A percentile compares a stretch with the other conserved stretches of the same genome.
Evolutionary conservation across 2,888 invertebrate genomes (phyloP).

Genomic region (Acronicta alni): DNA sequence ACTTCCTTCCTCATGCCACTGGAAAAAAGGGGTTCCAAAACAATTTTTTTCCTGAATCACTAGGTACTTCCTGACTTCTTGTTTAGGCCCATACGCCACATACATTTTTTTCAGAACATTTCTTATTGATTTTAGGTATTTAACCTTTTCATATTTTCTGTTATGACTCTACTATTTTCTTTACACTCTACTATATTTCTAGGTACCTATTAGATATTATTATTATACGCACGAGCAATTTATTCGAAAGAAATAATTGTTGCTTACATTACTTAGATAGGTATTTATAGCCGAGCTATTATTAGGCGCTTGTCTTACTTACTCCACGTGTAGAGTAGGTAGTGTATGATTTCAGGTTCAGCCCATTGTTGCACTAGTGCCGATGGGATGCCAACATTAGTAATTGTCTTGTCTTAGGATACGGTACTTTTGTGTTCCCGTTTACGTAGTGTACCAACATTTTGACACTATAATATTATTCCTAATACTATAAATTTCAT

Average conservation of each 20-base stretch:
- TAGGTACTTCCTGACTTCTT: too few relatives aligned
- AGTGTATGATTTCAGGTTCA: slow-evolving; percentile 67
- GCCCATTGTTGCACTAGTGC: slow-evolving; percentile 47
- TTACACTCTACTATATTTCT: too few relatives aligned
- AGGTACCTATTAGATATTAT: slow-evolving; percentile 1
- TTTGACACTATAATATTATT: not conserved
- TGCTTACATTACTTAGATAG: slow-evolving; percentile 18
- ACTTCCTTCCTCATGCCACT: too few relatives aligned
- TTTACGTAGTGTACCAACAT: not conserved
- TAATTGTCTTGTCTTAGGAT: slow-evolving; percentile 18
- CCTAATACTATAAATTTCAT: not conserved
- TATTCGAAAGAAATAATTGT: slow-evolving; percentile 32
- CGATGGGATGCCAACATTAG: slow-evolving; percentile 12
- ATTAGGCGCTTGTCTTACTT: slow-evolving; percentile 62
- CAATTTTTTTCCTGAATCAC: too few relatives aligned
- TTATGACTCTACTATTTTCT: too few relatives aligned
- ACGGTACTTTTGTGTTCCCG: not conserved
- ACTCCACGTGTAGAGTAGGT: slow-evolving; percentile 67
- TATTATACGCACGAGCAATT: slow-evolving; percentile 16
- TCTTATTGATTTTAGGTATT: slow-evolving; percentile 6
- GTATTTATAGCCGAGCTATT: slow-evolving; percentile 44
- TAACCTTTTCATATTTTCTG: slow-evolving; percentile 2
- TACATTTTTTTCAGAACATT: too few relatives aligned
- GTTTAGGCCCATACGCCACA: too few relatives aligned
- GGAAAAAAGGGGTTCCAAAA: too few relatives aligned